Evolutionary conservation across 2,888 invertebrate species (phyloP).

Genomic region (Cryptocephalus moraei): DNA sequence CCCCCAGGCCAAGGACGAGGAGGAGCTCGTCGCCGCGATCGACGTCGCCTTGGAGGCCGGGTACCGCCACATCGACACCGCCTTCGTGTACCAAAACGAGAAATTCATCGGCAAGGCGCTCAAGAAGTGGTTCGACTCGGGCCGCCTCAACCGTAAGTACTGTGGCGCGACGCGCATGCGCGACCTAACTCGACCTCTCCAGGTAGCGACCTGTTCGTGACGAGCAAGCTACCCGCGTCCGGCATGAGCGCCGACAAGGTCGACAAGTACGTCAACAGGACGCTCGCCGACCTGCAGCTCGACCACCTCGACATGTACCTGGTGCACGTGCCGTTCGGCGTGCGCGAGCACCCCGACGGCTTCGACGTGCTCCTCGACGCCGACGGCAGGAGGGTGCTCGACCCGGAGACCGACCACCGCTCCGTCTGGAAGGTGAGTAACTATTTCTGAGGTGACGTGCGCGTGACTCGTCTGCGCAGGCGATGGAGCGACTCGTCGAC

Average conservation of each 20-base stretch:
- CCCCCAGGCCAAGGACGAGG: no score
- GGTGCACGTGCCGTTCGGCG: slow-evolving; percentile 65
- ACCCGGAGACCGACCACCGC: background rate
- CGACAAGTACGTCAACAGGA: slow-evolving; percentile 53
- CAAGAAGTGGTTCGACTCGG: slow-evolving; percentile 55
- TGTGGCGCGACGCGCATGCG: no score
- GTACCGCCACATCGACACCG: slow-evolving; percentile 74
- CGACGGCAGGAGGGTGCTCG: background rate
- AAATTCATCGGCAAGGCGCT: slow-evolving; percentile 60
- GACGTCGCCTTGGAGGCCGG: slow-evolving; percentile 60
- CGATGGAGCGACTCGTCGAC: slow-evolving; percentile 57
- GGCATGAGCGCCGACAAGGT: slow-evolving; percentile 53
- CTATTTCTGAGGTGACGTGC: no score
- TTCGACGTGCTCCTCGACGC: no score
- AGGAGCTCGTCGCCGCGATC: slow-evolving; percentile 39
- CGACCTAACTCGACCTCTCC: no score
- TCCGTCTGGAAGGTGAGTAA: slow-evolving; percentile 1
- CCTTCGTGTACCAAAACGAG: slow-evolving; percentile 67
- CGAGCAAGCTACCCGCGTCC: slow-evolving; percentile 67
- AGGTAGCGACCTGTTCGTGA: slow-evolving; percentile 72
- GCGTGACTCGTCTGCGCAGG: slow-evolving; percentile 39
- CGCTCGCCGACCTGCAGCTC: slow-evolving; percentile 59
- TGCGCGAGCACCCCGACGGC: slow-evolving; percentile 41
- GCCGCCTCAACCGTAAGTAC: slow-evolving; percentile 60
- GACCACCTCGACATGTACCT: slow-evolving; percentile 78